Evolutionary conservation across 2,797 vertebrate species (phyloP).

Genomic region (Menidia menidia): DNA sequence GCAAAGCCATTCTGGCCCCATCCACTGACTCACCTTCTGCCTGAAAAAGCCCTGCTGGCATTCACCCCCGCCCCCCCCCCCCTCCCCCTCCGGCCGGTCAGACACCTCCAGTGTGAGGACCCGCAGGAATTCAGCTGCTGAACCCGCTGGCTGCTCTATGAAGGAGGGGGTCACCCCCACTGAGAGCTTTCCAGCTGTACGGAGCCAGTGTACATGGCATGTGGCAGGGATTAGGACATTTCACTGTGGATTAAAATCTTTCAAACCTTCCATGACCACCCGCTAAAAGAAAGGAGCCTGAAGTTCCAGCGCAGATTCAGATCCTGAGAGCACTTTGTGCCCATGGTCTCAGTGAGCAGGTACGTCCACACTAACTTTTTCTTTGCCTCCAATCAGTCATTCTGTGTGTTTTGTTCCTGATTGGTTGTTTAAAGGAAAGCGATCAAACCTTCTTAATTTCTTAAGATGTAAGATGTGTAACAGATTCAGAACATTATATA

Average conservation of each 20-base stretch:
- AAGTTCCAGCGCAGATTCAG: constrained; percentile 52
- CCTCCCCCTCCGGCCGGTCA: background rate
- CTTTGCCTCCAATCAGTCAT: background rate
- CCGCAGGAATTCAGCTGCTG: constrained; percentile 6
- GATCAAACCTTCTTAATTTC: no score
- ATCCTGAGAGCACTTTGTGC: constrained; percentile 51
- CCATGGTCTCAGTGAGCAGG: constrained; percentile 71
- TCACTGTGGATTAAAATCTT: constrained; percentile 84
- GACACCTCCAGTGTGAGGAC: constrained; percentile 8
- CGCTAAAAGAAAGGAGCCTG: constrained; percentile 53
- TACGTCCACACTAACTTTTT: constrained; percentile 49
- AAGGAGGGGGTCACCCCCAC: constrained; percentile 34
- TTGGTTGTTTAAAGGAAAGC: background rate
- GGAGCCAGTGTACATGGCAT: constrained; percentile 76
- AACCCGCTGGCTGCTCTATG: constrained; percentile 3
- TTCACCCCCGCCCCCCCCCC: constrained; percentile 15
- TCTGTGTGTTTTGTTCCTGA: background rate
- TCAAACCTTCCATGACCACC: constrained; percentile 64
- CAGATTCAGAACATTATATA: background rate
- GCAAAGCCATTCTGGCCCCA: constrained; percentile 42
- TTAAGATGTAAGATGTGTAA: background rate
- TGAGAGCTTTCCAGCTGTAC: constrained; percentile 51
- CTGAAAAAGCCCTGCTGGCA: constrained; percentile 31
- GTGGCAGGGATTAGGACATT: constrained; percentile 86
- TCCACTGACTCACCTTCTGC: constrained; percentile 61